These are phyloP conservation scores for Megaceryle maxima DNA, from an alignment of 2,113 vertebrate genomes.

Conservation along the genomic window DNA sequence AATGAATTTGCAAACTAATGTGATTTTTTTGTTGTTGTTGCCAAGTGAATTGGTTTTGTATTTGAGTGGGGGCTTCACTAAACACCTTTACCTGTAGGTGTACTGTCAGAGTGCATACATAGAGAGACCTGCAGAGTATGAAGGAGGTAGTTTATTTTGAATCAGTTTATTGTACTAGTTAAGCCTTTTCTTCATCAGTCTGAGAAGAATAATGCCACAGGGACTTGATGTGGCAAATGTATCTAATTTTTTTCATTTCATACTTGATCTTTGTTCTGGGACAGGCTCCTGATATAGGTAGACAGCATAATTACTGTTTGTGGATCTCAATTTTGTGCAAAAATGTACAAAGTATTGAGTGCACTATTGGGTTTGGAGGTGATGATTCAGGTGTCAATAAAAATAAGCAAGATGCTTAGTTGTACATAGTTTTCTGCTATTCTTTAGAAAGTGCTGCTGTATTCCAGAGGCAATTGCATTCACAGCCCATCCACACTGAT, in stretches of 20 bases:
- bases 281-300: not conserved
- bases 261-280: not conserved
- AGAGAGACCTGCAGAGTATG: not conserved
- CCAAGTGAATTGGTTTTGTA: not conserved
- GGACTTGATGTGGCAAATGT: not conserved
- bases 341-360: not conserved
- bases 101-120: not conserved
- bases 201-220: not conserved
- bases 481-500: not conserved
- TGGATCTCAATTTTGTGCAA: not conserved
- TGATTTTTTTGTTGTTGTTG: not conserved
- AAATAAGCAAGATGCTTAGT: not conserved
- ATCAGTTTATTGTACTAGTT: not conserved
- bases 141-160: not conserved
- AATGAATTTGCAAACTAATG: not conserved
- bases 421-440: not conserved
- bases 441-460: not conserved
- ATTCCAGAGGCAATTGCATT: slow-evolving; percentile 1
- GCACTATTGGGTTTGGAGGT: not conserved
- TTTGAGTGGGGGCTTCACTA: not conserved
- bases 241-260: too few relatives aligned
- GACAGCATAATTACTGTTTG: not conserved
- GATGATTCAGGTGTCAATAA: not conserved
- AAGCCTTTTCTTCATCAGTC: not conserved
- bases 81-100: not conserved